These are phyloP conservation scores for Vesta saturnalis DNA, from an alignment of 2,888 invertebrate genomes.

Conservation along the genomic window DNA sequence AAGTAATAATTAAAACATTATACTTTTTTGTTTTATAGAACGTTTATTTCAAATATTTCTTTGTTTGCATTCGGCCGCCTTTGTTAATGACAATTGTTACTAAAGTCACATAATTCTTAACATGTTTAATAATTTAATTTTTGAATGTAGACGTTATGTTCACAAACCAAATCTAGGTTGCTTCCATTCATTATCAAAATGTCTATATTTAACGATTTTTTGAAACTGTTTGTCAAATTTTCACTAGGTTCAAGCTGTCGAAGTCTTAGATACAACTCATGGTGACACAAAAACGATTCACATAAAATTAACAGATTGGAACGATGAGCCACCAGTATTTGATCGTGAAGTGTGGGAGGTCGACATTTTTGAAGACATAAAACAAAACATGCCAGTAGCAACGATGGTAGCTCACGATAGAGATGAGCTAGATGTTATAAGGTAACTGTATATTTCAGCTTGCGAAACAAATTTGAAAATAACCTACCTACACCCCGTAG, in stretches of 20 bases:
- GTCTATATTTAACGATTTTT: neutral
- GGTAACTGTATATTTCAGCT: slow-evolving; percentile 62
- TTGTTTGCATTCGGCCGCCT: too few relatives aligned
- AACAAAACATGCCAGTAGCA: slow-evolving; percentile 63
- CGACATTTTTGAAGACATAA: slow-evolving; percentile 68
- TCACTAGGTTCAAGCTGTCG: slow-evolving; percentile 14
- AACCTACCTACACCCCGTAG: too few relatives aligned
- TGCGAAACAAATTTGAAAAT: too few relatives aligned
- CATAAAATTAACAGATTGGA: slow-evolving; percentile 71
- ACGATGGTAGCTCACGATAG: slow-evolving; percentile 68
- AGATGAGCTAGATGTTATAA: slow-evolving; percentile 70
- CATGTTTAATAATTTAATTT: too few relatives aligned
- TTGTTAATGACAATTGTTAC: too few relatives aligned
- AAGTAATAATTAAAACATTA: too few relatives aligned
- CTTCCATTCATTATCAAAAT: neutral
- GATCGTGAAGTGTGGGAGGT: slow-evolving; percentile 57
- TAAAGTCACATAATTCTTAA: too few relatives aligned
- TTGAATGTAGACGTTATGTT: neutral
- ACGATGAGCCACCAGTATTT: slow-evolving; percentile 77
- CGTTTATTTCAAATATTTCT: too few relatives aligned
- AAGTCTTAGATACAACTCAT: slow-evolving; percentile 10
- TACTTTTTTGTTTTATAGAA: too few relatives aligned
- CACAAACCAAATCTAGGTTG: neutral
- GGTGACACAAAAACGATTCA: slow-evolving; percentile 50
- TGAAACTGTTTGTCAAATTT: neutral